Conservation (phyloP, 2,797 vertebrate genomes). For the Paratrypauchen microcephalus region DNA sequence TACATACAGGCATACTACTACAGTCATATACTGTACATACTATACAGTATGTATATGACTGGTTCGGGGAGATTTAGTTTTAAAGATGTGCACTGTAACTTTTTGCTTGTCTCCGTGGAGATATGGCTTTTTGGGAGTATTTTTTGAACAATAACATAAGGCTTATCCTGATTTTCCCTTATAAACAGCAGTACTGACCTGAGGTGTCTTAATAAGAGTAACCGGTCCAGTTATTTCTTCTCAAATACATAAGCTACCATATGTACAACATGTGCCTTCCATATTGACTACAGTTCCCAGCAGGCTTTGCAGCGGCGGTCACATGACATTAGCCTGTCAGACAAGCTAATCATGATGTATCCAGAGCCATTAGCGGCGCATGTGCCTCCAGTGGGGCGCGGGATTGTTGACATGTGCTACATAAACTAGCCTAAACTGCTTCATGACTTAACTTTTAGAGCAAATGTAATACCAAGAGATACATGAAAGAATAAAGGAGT, state of each 20-base stretch:
- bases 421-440: slow-evolving; percentile 61
- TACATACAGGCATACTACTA: too few species aligned
- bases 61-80: too few species aligned
- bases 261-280: neutral
- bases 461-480: neutral
- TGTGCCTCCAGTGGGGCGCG: slow-evolving; percentile 61
- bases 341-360: slow-evolving; percentile 70
- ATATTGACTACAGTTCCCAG: slow-evolving; percentile 25
- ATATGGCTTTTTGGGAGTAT: too few species aligned
- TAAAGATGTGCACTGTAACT: too few species aligned
- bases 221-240: too few species aligned
- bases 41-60: too few species aligned
- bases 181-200: too few species aligned
- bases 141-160: too few species aligned
- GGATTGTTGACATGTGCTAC: slow-evolving; percentile 68
- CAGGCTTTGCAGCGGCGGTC: slow-evolving; percentile 21
- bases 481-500: neutral
- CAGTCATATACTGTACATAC: too few species aligned
- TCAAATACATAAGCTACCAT: neutral
- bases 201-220: too few species aligned
- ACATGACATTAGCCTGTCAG: slow-evolving; percentile 64
- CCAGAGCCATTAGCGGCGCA: slow-evolving; percentile 51
- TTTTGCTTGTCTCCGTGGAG: too few species aligned
- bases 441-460: slow-evolving; percentile 56
- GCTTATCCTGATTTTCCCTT: too few species aligned